Evolutionary conservation across 2,113 vertebrate genomes (phyloP).

Genomic region (Colius striatus): DNA sequence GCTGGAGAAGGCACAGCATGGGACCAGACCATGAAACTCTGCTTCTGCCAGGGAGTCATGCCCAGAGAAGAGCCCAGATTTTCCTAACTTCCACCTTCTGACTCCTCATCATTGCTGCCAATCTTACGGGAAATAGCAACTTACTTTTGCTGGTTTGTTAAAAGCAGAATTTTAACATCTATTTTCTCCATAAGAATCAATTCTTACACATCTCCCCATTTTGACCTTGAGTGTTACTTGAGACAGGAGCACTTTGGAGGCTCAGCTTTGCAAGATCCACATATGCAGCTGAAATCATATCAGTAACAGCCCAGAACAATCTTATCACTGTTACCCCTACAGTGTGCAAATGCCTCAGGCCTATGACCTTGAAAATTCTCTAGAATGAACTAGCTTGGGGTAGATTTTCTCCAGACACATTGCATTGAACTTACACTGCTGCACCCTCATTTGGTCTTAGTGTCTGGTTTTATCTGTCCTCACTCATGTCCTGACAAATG

Average conservation of each 20-base stretch:
- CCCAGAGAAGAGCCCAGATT: not conserved
- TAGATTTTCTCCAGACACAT: not conserved
- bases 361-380: not conserved
- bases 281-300: not conserved
- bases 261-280: not conserved
- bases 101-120: not conserved
- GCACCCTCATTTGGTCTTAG: not conserved
- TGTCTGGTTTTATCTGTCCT: not conserved
- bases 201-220: not conserved
- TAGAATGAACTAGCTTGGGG: not conserved
- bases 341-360: not conserved
- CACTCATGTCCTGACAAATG: not conserved
- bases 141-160: not conserved
- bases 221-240: not conserved
- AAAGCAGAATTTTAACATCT: not conserved
- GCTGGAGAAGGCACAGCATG: fast-evolving
- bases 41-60: not conserved
- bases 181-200: not conserved
- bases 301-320: not conserved
- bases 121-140: not conserved
- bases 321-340: not conserved
- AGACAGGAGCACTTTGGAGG: not conserved
- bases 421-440: not conserved
- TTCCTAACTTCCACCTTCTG: not conserved
- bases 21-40: not conserved